phyloP scores from a whole-genome alignment of 2,888 invertebrate genomes.

The Leucozona laternaria region DNA sequence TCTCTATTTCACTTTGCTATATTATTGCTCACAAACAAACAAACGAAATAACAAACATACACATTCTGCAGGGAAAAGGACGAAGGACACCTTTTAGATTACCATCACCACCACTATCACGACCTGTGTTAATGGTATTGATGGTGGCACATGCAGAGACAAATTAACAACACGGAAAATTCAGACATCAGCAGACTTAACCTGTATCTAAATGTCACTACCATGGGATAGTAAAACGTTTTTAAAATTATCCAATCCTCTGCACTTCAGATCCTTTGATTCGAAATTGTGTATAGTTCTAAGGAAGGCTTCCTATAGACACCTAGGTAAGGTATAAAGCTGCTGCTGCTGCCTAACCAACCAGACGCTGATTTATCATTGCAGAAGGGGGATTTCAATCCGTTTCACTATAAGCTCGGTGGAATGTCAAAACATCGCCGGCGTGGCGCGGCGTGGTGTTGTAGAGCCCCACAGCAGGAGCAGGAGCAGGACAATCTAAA shows the following conservation, averaged over 20 bases:
- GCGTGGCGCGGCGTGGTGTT: neutral
- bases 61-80: constrained; percentile 1
- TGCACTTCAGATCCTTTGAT: constrained; percentile 31
- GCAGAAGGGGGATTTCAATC: constrained; percentile 50
- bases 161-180: constrained; percentile 55
- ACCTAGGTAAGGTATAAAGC: neutral
- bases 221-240: constrained; percentile 36
- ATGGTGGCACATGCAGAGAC: constrained; percentile 18
- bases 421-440: constrained; percentile 37
- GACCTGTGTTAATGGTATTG: constrained; percentile 12
- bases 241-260: constrained; percentile 47
- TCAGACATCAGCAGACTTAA: constrained; percentile 32
- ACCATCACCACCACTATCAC: neutral
- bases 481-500: constrained; percentile 52
- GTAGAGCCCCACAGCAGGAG: neutral
- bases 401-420: constrained; percentile 25
- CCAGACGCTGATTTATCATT: constrained; percentile 53
- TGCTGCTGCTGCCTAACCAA: constrained; percentile 21
- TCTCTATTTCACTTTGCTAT: constrained; percentile 9
- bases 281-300: constrained; percentile 14
- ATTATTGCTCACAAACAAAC: neutral
- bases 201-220: constrained; percentile 24
- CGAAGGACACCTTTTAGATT: neutral
- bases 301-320: neutral
- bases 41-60: neutral